Conservation (phyloP, 2,113 vertebrate genomes). For the Anguilla rostrata region DNA sequence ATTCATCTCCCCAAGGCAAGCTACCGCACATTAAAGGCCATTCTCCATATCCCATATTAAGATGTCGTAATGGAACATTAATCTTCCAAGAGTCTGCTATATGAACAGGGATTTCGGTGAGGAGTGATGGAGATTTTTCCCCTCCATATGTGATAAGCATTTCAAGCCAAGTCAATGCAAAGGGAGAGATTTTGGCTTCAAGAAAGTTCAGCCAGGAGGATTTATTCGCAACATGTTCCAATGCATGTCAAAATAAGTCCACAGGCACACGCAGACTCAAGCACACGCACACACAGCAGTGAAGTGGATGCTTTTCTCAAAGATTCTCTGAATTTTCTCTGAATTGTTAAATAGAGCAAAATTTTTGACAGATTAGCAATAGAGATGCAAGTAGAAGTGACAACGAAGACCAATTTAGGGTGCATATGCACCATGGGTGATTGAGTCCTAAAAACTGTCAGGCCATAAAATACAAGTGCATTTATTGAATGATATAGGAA, state of each 20-base stretch:
- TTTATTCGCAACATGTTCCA: too few species aligned
- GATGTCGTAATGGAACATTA: conserved; percentile 56
- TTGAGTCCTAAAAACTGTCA: too few species aligned
- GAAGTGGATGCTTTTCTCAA: too few species aligned
- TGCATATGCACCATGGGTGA: too few species aligned
- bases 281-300: not conserved
- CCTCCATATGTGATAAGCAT: not conserved
- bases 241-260: too few species aligned
- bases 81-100: conserved; percentile 57
- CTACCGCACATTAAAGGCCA: conserved; percentile 69
- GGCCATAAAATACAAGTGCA: too few species aligned
- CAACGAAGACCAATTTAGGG: too few species aligned
- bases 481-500: too few species aligned
- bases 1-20: conserved; percentile 62
- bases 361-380: too few species aligned
- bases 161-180: not conserved
- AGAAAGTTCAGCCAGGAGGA: not conserved
- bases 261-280: not conserved
- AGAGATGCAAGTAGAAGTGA: too few species aligned
- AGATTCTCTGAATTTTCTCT: too few species aligned
- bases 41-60: conserved; percentile 62
- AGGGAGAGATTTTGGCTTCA: not conserved
- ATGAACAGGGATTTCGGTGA: conserved; percentile 62
- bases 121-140: not conserved
- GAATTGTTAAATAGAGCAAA: too few species aligned